Evolutionary conservation across 2,113 vertebrate genomes (phyloP).

Genomic region (Eublepharis macularius): DNA sequence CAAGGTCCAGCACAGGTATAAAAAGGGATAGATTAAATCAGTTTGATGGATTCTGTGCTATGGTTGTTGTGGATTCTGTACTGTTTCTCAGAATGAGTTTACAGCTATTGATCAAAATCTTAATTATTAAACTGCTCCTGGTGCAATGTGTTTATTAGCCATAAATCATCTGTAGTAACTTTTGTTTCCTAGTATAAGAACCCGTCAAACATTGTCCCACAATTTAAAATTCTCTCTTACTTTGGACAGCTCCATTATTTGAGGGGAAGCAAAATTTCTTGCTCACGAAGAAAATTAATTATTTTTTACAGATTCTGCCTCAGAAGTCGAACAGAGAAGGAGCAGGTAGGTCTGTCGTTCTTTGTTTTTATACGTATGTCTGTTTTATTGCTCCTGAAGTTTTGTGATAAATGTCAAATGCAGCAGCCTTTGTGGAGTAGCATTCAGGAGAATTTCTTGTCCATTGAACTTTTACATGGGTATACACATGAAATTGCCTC

Average conservation of each 20-base stretch:
- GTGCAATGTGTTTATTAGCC: background rate
- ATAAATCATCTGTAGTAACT: background rate
- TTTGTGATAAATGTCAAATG: background rate
- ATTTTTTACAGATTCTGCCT: constrained; percentile 77
- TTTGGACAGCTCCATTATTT: constrained; percentile 18
- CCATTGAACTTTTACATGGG: background rate
- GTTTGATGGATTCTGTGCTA: background rate
- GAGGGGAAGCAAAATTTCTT: constrained; percentile 1
- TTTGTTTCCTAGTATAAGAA: constrained; percentile 3
- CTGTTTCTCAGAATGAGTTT: background rate
- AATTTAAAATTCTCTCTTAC: constrained; percentile 15
- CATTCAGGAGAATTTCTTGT: fast-evolving
- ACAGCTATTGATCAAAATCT: background rate
- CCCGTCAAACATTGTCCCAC: background rate
- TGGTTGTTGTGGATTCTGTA: background rate
- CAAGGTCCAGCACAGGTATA: background rate
- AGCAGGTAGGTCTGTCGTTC: constrained; percentile 78
- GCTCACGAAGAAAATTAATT: constrained; percentile 54
- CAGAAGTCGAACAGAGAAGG: constrained; percentile 72
- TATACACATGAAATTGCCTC: too few species aligned
- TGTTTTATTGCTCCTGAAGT: constrained; percentile 11
- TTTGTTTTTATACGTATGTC: background rate
- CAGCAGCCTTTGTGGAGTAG: background rate
- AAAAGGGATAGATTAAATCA: background rate
- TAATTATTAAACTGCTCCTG: background rate